Conservation (phyloP, 2,113 vertebrate species). For the Catagonus wagneri region DNA sequence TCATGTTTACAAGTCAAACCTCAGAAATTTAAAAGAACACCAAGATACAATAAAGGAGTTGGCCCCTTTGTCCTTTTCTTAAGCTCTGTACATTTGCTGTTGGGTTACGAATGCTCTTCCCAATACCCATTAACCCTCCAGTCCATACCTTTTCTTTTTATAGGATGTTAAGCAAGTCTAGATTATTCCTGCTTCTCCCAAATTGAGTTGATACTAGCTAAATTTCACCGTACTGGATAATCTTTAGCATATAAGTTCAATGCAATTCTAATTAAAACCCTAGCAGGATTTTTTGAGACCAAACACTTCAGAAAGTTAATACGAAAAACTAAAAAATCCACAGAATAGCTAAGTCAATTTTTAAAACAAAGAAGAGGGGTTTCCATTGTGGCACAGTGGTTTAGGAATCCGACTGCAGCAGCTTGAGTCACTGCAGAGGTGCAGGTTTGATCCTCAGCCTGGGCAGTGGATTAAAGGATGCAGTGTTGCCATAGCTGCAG, state of each 20-base stretch:
- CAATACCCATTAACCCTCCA: not conserved
- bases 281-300: not conserved
- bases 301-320: conserved; percentile 15
- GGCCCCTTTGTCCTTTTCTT: not conserved
- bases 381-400: too few relatives aligned
- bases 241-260: not conserved
- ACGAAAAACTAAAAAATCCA: not conserved
- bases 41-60: not conserved
- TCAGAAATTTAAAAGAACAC: conserved; percentile 13
- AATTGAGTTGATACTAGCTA: not conserved
- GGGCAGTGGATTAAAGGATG: too few relatives aligned
- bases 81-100: not conserved
- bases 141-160: not conserved
- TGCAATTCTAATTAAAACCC: not conserved
- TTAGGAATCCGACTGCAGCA: too few relatives aligned
- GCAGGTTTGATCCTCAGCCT: too few relatives aligned
- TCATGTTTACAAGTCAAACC: not conserved
- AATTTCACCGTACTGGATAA: not conserved
- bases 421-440: too few relatives aligned
- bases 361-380: not conserved
- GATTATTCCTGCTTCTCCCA: not conserved
- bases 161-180: not conserved
- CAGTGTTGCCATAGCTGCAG: too few relatives aligned
- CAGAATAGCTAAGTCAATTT: not conserved
- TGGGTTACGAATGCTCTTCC: not conserved